Percentiles rank a stretch among this genome's conserved stretches.
phyloP scores from a whole-genome alignment of 1,140 invertebrate species.

The Drusus annulatus region DNA sequence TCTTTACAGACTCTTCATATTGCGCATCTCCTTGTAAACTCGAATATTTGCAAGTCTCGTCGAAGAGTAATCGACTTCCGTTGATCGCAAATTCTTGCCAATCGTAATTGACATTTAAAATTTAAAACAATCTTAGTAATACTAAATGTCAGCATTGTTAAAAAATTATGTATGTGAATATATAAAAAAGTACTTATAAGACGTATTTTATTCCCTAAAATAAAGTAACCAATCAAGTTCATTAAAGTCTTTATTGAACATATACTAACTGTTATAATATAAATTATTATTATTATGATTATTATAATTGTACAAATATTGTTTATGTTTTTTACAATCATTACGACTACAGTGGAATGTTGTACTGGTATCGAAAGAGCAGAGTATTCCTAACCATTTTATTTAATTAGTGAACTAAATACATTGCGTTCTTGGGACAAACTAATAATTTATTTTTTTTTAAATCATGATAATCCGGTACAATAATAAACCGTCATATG shows the following conservation, averaged over 20 bases:
- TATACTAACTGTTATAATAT: constrained; percentile 58
- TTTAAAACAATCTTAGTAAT: constrained; percentile 4
- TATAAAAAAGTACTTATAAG: constrained; percentile 55
- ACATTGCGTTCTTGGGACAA: too few relatives aligned
- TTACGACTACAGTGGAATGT: constrained; percentile 55
- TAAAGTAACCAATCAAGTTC: constrained; percentile 58
- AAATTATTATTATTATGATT: constrained; percentile 62
- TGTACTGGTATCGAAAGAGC: constrained; percentile 21
- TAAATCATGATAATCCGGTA: too few relatives aligned
- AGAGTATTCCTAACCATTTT: too few relatives aligned
- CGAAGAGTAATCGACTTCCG: not conserved
- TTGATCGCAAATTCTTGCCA: not conserved
- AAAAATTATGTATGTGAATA: constrained; percentile 55
- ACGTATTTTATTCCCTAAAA: constrained; percentile 51
- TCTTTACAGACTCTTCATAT: too few relatives aligned
- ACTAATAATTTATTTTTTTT: too few relatives aligned
- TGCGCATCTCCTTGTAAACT: too few relatives aligned
- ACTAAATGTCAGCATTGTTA: constrained; percentile 51
- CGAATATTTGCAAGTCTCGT: too few relatives aligned
- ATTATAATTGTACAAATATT: constrained; percentile 59
- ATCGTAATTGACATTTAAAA: not conserved
- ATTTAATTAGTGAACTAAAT: too few relatives aligned
- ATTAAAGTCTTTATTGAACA: constrained; percentile 56
- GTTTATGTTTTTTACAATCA: constrained; percentile 58
- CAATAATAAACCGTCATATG: too few relatives aligned